Conservation (phyloP, 2,113 vertebrate genomes). For the Malurus elegans region DNA sequence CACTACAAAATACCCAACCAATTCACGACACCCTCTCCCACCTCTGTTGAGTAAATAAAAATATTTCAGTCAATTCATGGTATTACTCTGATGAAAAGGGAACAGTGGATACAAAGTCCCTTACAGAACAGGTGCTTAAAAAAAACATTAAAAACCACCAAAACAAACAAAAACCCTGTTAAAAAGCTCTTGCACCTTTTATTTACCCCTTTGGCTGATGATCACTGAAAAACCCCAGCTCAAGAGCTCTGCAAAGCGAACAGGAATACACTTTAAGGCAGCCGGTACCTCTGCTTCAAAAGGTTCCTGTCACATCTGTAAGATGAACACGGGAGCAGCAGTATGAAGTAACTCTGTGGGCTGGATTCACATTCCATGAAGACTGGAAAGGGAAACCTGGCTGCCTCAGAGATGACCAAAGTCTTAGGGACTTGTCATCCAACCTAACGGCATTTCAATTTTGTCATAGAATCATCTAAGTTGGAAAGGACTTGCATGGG, state of each 20-base stretch:
- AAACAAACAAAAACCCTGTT: neutral
- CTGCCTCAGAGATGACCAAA: neutral
- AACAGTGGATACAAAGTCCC: neutral
- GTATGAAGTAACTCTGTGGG: neutral
- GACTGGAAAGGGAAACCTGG: neutral
- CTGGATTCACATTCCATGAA: neutral
- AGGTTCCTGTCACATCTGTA: neutral
- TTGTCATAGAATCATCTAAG: neutral
- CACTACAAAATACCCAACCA: neutral
- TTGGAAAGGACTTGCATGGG: neutral
- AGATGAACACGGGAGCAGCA: accelerated
- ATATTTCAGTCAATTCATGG: neutral
- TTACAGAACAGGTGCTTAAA: neutral
- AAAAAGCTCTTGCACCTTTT: neutral
- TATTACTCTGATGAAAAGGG: neutral
- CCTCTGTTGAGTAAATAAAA: neutral
- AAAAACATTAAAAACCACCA: neutral
- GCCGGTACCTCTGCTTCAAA: neutral
- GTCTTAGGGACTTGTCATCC: neutral
- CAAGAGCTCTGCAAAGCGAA: neutral
- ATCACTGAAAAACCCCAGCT: neutral
- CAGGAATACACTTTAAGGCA: neutral
- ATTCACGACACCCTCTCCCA: neutral
- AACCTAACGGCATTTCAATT: neutral
- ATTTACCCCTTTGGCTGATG: neutral